Percentiles rank a stretch among this genome's conserved stretches.
phyloP scores from a whole-genome alignment of 2,113 vertebrate genomes.

The Pavo muticus region DNA sequence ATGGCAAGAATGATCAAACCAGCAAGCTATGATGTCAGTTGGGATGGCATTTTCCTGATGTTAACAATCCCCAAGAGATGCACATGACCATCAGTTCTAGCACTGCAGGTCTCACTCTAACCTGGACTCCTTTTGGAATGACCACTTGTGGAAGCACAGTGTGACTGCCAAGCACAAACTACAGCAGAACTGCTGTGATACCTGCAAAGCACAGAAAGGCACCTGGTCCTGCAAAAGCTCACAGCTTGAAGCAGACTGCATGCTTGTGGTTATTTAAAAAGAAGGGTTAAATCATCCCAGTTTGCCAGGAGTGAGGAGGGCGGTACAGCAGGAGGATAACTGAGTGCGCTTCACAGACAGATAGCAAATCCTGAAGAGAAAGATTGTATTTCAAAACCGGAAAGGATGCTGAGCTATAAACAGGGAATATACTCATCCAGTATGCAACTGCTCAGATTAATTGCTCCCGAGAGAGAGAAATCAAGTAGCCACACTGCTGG shows the following conservation, averaged over 20 bases:
- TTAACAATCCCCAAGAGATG: too few relatives aligned
- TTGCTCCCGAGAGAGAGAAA: not conserved
- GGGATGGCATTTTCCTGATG: not conserved
- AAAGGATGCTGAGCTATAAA: not conserved
- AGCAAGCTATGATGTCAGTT: not conserved
- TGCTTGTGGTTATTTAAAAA: not conserved
- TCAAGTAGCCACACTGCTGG: not conserved
- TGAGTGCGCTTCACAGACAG: not conserved
- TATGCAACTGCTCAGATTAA: not conserved
- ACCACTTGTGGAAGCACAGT: too few relatives aligned
- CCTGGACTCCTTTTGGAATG: not conserved
- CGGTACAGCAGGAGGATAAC: not conserved
- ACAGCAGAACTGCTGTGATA: not conserved
- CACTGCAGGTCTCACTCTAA: not conserved
- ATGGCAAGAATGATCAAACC: not conserved
- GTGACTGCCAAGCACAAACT: not conserved
- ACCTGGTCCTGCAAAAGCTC: not conserved
- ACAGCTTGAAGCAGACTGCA: not conserved
- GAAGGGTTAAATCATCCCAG: not conserved
- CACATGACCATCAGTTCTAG: not conserved
- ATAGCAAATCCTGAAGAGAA: not conserved
- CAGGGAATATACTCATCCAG: not conserved
- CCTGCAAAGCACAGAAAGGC: not conserved
- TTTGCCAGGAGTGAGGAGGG: not conserved
- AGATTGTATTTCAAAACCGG: slow-evolving; percentile 1